Conservation (phyloP, 2,113 vertebrate genomes). For the Ciconia maguari region DNA sequence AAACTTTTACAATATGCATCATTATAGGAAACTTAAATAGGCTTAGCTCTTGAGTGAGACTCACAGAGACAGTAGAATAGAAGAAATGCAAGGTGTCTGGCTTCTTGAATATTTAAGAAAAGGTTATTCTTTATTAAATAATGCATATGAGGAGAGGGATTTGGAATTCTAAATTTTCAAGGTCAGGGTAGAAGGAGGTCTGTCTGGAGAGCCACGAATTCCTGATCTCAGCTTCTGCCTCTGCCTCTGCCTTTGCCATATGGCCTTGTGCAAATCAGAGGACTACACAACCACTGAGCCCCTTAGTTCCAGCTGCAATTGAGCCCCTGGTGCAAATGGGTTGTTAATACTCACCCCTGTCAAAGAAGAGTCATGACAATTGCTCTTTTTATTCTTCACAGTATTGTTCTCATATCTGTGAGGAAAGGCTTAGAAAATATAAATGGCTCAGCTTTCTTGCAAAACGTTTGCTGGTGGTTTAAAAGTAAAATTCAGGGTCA, state of each 20-base stretch:
- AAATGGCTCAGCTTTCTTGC: neutral
- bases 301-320: neutral
- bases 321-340: neutral
- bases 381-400: neutral
- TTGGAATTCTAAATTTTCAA: conserved; percentile 54
- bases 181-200: conserved; percentile 13
- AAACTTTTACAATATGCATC: conserved; percentile 62
- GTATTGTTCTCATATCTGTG: neutral
- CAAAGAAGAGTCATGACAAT: neutral
- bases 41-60: conserved; percentile 33
- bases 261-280: neutral
- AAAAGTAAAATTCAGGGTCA: neutral
- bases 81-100: conserved; percentile 15
- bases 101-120: conserved; percentile 32
- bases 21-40: conserved; percentile 60
- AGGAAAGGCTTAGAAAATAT: conserved; percentile 9
- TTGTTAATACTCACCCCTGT: neutral
- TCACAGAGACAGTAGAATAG: neutral
- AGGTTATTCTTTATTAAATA: conserved; percentile 53
- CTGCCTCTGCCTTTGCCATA: neutral
- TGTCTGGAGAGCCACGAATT: neutral
- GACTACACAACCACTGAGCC: neutral
- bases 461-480: neutral
- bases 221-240: neutral
- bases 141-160: conserved; percentile 23